Evolutionary conservation across 2,888 invertebrate genomes (phyloP), one percentile per base, ranked within the genome.

Genomic region (Macaria liturata): DNA sequence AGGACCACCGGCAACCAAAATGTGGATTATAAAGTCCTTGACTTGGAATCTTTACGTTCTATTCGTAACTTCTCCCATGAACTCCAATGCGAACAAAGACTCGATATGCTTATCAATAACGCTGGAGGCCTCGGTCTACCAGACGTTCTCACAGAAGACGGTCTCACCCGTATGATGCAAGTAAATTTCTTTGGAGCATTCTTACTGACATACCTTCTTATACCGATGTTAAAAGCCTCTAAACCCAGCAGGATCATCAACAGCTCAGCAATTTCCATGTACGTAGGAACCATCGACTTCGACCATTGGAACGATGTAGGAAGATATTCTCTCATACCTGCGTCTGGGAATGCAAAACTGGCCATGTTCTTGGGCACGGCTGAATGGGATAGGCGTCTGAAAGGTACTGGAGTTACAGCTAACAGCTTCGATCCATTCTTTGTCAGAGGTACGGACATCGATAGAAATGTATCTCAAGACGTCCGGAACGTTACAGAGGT

Each of bases 111-210:
- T 37, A 91, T 95, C 37, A 94, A 94, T 75, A 95, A 95, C 71
- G 94, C 95, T 0, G 94, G 94, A 0, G 81, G 88, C 8, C 84
- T 69, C 0, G 85, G 82, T 0, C 58, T 87, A 0, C 83, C 86
- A 0, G 86, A 89, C 58, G 83, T 74, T 47, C 75, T 89, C 34
- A 94, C 95, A 0, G 91, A 93, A 69, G 95, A 96, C 67, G 95
- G 94, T 0, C 80, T 96, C 37, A 94, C 95, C 64, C 76, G 90
- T 1, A 93, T 93, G 8, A 94, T 95, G 93, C 95, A 95, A 74
- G 92, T 94, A 46, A 96, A 96, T 76, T 94, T 95, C 75, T 94
- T 95, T 70, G 95, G 95, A 9, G 93, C 94, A 0, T 96, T 96
- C 75, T 84, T 96, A 43, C 88, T 96, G 32, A 96, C 95, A 0